Evolutionary conservation across 2,888 invertebrate genomes (phyloP).

Genomic region (Notodonta ziczac): DNA sequence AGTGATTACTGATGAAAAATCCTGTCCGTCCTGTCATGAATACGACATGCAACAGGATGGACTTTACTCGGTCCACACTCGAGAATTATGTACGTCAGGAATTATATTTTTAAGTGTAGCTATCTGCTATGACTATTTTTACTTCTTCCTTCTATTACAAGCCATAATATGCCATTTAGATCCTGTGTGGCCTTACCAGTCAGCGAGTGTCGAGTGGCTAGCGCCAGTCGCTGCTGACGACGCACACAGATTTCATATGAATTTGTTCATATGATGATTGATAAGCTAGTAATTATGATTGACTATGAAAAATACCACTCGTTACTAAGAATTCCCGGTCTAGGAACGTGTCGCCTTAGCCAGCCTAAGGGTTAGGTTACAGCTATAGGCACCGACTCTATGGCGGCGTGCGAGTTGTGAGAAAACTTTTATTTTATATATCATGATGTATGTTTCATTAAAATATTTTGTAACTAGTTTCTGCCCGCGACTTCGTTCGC

Average conservation of each 20-base stretch:
- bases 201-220: slow-evolving; percentile 66
- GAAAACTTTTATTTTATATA: neutral
- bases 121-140: neutral
- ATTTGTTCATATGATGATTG: slow-evolving; percentile 64
- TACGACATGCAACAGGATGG: neutral
- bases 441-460: neutral
- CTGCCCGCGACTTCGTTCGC: no score
- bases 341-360: slow-evolving; percentile 37
- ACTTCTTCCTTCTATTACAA: neutral
- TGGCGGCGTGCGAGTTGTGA: neutral
- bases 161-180: slow-evolving; percentile 27
- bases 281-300: slow-evolving; percentile 57
- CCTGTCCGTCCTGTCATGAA: neutral
- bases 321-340: slow-evolving; percentile 51
- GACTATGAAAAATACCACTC: slow-evolving; percentile 55
- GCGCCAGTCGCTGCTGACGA: slow-evolving; percentile 63
- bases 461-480: no score
- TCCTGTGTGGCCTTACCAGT: slow-evolving; percentile 63
- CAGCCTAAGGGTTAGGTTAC: slow-evolving; percentile 32
- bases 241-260: slow-evolving; percentile 66
- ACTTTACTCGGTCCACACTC: neutral
- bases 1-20: neutral
- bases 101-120: neutral
- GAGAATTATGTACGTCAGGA: neutral
- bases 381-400: neutral